Percentiles rank a stretch among this genome's conserved stretches.
These are phyloP conservation scores for Sebastiscus albofasciatus DNA, from an alignment of 2,797 vertebrate species.

Conservation along the genomic window DNA sequence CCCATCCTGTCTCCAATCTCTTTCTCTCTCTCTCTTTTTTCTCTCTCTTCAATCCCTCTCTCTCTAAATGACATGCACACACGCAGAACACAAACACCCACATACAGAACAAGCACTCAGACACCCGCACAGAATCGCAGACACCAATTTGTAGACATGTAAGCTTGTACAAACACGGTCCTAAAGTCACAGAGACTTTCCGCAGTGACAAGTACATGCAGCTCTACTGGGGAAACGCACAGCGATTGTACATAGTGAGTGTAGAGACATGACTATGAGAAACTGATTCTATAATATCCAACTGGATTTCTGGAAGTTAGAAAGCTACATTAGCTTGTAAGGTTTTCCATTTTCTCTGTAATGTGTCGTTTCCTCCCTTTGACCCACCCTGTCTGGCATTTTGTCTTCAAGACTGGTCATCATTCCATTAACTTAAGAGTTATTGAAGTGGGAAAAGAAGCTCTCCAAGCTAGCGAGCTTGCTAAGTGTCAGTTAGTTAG, in stretches of 20 bases:
- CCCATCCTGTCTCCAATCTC: slow-evolving; percentile 72
- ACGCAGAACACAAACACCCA: slow-evolving; percentile 62
- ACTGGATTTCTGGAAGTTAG: background rate
- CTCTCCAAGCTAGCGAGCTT: background rate
- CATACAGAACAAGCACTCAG: slow-evolving; percentile 44
- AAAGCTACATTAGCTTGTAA: background rate
- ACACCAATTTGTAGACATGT: slow-evolving; percentile 60
- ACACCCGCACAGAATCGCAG: slow-evolving; percentile 56
- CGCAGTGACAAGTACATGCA: background rate
- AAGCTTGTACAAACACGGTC: slow-evolving; percentile 53
- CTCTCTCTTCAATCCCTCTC: slow-evolving; percentile 19
- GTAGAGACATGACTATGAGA: background rate
- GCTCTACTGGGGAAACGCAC: background rate
- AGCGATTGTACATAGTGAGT: background rate
- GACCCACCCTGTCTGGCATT: background rate
- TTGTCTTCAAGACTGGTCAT: background rate
- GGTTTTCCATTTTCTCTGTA: background rate
- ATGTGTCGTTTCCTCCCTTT: background rate
- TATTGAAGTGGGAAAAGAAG: background rate
- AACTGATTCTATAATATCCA: background rate
- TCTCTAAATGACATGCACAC: slow-evolving; percentile 49
- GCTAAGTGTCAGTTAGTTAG: background rate
- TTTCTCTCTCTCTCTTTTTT: slow-evolving; percentile 30
- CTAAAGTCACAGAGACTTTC: slow-evolving; percentile 11
- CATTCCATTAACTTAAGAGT: background rate